Conservation (phyloP, 2,797 vertebrate species). For the Halcyon badia region DNA sequence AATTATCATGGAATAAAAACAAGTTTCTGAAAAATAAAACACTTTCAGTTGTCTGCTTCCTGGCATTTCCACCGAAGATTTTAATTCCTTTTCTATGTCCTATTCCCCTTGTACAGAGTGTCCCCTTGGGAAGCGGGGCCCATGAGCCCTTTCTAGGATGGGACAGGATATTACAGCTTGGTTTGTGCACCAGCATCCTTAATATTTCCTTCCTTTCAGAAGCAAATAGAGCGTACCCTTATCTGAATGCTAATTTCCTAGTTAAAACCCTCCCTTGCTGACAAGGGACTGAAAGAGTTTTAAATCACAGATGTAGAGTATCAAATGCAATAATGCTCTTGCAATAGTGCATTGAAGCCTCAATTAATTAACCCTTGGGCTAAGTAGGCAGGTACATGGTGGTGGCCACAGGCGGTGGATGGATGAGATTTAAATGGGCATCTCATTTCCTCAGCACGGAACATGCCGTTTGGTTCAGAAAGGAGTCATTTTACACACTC, state of each 20-base stretch:
- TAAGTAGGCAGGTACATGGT: slow-evolving; percentile 90
- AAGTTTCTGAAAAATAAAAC: slow-evolving; percentile 35
- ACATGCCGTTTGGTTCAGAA: slow-evolving; percentile 90
- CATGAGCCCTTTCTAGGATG: slow-evolving; percentile 81
- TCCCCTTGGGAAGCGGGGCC: slow-evolving; percentile 75
- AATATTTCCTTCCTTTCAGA: slow-evolving; percentile 90
- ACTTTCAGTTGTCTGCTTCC: neutral
- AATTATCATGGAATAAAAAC: slow-evolving; percentile 6
- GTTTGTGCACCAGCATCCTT: slow-evolving; percentile 88
- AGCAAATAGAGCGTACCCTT: slow-evolving; percentile 89
- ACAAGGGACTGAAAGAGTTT: slow-evolving; percentile 88
- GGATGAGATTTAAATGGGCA: slow-evolving; percentile 96
- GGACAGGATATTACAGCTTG: slow-evolving; percentile 83
- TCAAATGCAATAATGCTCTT: slow-evolving; percentile 91
- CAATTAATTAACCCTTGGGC: slow-evolving; percentile 95
- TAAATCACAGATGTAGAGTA: slow-evolving; percentile 96
- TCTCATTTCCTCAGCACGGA: slow-evolving; percentile 95
- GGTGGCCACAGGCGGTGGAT: slow-evolving; percentile 91
- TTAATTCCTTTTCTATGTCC: slow-evolving; percentile 43
- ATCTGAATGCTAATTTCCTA: slow-evolving; percentile 99
- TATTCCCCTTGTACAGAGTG: slow-evolving; percentile 29
- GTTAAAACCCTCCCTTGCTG: slow-evolving; percentile 94
- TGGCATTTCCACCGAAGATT: slow-evolving; percentile 15
- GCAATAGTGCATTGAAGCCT: slow-evolving; percentile 90
- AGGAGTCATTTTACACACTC: slow-evolving; percentile 94